These are phyloP conservation scores for Antechinus stuartii DNA, from an alignment of 2,113 vertebrate species.

Conservation along the genomic window DNA sequence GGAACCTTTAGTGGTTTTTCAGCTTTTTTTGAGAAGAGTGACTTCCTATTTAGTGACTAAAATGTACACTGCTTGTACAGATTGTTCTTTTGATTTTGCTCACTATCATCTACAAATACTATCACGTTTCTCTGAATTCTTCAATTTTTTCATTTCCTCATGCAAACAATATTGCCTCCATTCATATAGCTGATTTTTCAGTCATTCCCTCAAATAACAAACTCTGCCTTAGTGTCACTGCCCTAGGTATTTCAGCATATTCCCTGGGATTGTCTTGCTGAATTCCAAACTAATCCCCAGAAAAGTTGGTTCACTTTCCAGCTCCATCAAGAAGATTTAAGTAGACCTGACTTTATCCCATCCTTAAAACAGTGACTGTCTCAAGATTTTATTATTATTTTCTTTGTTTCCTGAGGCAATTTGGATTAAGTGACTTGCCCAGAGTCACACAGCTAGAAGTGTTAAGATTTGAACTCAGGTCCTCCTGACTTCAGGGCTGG, in stretches of 20 bases:
- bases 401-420: no score
- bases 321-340: neutral
- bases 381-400: neutral
- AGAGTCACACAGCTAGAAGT: no score
- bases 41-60: no score
- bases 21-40: no score
- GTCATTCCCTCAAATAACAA: neutral
- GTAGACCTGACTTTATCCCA: neutral
- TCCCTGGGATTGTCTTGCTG: neutral
- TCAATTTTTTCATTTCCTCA: neutral
- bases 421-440: no score
- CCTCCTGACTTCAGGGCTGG: no score
- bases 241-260: neutral
- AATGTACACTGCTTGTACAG: neutral
- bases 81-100: neutral
- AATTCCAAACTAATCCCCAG: neutral
- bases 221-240: neutral
- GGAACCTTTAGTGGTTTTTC: no score
- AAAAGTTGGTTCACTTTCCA: neutral
- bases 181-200: neutral
- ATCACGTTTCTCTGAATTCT: neutral
- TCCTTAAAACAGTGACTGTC: neutral
- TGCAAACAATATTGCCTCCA: neutral
- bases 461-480: no score
- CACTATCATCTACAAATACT: neutral